phyloP scores from a whole-genome alignment of 2,888 invertebrate genomes.

The Mycalesis mineus region DNA sequence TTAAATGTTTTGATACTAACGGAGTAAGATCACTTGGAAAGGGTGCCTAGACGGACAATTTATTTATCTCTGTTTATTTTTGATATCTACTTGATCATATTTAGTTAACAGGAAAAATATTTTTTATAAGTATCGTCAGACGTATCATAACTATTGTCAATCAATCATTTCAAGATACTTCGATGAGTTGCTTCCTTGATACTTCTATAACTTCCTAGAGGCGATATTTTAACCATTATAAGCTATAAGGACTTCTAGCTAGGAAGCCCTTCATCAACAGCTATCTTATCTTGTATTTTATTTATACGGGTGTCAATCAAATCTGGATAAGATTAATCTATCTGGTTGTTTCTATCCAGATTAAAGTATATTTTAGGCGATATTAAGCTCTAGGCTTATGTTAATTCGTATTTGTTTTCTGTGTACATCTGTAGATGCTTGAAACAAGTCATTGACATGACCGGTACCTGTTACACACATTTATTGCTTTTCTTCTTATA shows the following conservation, averaged over 20 bases:
- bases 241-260: background rate
- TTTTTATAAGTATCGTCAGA: background rate
- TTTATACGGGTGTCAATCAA: constrained; percentile 14
- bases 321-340: constrained; percentile 15
- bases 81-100: too few relatives aligned
- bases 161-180: background rate
- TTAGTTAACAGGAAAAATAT: background rate
- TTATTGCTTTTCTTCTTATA: too few relatives aligned
- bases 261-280: background rate
- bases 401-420: background rate
- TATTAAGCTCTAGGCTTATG: background rate
- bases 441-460: background rate
- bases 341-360: background rate
- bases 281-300: background rate
- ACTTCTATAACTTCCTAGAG: background rate
- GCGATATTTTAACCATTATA: background rate
- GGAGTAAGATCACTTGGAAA: too few relatives aligned
- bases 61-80: too few relatives aligned
- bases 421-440: background rate
- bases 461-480: background rate
- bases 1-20: too few relatives aligned
- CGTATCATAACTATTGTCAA: background rate
- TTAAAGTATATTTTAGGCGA: background rate
- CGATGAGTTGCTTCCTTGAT: background rate
- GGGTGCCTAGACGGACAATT: too few relatives aligned